A percentile compares a stretch with the other conserved stretches of the same genome.
These are phyloP conservation scores for Nomada hirtipes DNA, from an alignment of 2,888 invertebrate genomes.

Conservation along the genomic window DNA sequence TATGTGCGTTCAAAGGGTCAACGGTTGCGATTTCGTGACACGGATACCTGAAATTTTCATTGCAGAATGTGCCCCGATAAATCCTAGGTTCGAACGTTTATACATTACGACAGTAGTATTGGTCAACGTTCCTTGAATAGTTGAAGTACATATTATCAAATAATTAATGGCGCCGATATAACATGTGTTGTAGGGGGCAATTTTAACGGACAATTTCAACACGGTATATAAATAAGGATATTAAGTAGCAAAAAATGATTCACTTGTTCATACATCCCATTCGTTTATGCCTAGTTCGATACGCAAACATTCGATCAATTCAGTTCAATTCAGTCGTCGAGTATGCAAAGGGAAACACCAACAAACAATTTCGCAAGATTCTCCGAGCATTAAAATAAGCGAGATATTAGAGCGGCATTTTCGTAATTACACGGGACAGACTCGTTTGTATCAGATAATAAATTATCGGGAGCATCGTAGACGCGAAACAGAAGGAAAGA, in stretches of 20 bases:
- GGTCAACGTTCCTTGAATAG: slow-evolving; percentile 16
- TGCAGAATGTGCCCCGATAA: neutral
- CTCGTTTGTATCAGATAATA: slow-evolving; percentile 16
- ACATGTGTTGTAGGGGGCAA: neutral
- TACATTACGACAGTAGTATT: neutral
- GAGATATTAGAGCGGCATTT: slow-evolving; percentile 20
- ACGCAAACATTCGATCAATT: neutral
- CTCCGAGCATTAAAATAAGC: neutral
- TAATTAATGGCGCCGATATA: slow-evolving; percentile 17
- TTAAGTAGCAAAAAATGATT: too few species aligned
- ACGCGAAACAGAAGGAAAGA: neutral
- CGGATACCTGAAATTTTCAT: slow-evolving; percentile 17
- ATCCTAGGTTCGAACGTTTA: neutral
- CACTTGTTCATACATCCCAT: too few species aligned
- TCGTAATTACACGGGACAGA: slow-evolving; percentile 5
- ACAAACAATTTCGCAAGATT: slow-evolving; percentile 19
- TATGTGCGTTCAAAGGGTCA: slow-evolving; percentile 35
- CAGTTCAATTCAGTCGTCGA: neutral
- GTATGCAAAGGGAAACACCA: neutral
- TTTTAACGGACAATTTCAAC: neutral
- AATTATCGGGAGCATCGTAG: slow-evolving; percentile 12
- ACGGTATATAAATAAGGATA: neutral
- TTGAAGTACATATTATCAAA: slow-evolving; percentile 17
- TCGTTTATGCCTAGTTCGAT: neutral
- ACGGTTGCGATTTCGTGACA: slow-evolving; percentile 25